Conservation (phyloP, 2,888 invertebrate species). For the Diarsia rubi region DNA sequence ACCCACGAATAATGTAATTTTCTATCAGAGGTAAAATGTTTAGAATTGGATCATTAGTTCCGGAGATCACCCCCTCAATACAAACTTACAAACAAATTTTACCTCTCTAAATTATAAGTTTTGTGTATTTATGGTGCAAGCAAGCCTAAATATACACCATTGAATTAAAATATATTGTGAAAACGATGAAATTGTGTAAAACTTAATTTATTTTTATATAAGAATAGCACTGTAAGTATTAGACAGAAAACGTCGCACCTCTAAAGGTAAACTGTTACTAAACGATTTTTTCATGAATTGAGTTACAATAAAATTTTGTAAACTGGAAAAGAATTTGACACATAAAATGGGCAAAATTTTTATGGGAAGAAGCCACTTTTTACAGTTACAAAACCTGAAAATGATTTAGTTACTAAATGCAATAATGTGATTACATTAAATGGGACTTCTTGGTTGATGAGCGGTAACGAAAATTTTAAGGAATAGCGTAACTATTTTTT, state of each 20-base stretch:
- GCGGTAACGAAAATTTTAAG: too few relatives aligned
- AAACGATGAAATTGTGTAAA: conserved; percentile 50
- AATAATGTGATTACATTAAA: too few relatives aligned
- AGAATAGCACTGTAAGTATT: conserved; percentile 56
- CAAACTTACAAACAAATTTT: too few relatives aligned
- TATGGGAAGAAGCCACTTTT: too few relatives aligned
- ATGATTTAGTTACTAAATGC: not conserved
- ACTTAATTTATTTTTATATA: conserved; percentile 70
- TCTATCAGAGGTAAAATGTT: too few relatives aligned
- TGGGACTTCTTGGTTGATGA: too few relatives aligned
- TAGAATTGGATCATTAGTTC: too few relatives aligned
- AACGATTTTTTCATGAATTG: not conserved
- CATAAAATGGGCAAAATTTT: not conserved
- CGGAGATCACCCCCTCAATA: too few relatives aligned
- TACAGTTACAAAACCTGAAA: not conserved
- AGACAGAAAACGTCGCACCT: conserved; percentile 24
- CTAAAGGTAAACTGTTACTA: not conserved
- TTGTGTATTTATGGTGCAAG: not conserved
- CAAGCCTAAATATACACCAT: conserved; percentile 13
- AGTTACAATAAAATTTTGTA: not conserved
- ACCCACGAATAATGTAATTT: too few relatives aligned
- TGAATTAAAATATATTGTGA: conserved; percentile 47
- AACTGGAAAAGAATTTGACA: not conserved
- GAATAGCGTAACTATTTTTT: too few relatives aligned
- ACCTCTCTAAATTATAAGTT: too few relatives aligned